Evolutionary conservation across 2,113 vertebrate species (phyloP).

Genomic region (Corythornis vintsioides): DNA sequence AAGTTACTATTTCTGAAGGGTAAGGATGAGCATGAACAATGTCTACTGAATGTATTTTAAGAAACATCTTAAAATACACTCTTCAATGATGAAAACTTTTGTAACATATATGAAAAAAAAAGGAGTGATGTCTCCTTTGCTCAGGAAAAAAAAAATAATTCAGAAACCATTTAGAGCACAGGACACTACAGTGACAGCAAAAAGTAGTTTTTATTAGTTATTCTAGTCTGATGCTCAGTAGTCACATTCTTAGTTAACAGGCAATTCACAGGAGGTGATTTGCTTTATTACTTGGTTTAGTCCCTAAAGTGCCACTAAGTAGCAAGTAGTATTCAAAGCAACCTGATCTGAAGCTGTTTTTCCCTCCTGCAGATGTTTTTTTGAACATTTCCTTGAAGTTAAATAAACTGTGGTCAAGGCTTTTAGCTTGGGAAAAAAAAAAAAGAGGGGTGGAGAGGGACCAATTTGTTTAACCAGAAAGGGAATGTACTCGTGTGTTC

Average conservation of each 20-base stretch:
- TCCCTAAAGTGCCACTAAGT: neutral
- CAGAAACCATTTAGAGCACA: neutral
- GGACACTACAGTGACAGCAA: neutral
- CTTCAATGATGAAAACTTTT: neutral
- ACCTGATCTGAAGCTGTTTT: neutral
- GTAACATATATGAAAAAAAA: neutral
- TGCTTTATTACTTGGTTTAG: neutral
- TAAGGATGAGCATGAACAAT: neutral
- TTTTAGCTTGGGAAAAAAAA: neutral
- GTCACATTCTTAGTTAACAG: neutral
- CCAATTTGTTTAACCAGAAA: neutral
- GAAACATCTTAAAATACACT: neutral
- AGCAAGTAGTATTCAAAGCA: conserved; percentile 17
- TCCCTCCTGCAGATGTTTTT: neutral
- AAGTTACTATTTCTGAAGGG: neutral
- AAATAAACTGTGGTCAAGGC: neutral
- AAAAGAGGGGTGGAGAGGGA: neutral
- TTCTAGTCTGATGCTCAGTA: neutral
- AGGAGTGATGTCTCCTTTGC: neutral
- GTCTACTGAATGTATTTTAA: neutral
- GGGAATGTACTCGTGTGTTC: neutral
- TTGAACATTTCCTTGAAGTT: neutral
- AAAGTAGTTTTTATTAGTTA: neutral
- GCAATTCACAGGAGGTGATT: neutral
- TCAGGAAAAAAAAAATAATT: neutral